Conservation (phyloP, 2,113 vertebrate species). For the Plecotus auritus region DNA sequence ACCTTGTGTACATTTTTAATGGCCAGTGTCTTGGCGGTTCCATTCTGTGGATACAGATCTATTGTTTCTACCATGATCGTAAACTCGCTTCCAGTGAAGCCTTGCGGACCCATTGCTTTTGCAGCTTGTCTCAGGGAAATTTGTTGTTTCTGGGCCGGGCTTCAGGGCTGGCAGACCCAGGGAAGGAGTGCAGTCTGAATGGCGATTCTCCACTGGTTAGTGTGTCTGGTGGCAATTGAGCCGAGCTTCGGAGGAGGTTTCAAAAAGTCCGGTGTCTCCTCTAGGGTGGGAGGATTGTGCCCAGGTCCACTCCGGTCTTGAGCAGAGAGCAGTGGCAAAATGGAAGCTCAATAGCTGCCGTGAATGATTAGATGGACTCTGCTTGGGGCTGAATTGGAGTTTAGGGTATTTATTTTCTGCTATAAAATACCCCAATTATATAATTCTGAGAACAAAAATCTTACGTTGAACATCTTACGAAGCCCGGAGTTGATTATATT, state of each 20-base stretch:
- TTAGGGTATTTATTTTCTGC: slow-evolving; percentile 24
- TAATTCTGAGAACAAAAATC: background rate
- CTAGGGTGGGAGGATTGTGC: background rate
- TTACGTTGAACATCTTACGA: slow-evolving; percentile 10
- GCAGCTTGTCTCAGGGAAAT: background rate
- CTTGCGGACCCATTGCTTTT: background rate
- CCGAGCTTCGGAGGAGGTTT: background rate
- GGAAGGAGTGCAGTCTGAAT: background rate
- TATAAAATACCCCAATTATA: background rate
- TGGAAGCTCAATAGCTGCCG: background rate
- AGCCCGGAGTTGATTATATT: background rate
- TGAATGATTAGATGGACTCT: background rate
- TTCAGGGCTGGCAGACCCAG: background rate
- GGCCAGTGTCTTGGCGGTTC: background rate
- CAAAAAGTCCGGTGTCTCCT: background rate
- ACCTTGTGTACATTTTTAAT: background rate
- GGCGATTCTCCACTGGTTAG: background rate
- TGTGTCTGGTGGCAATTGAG: background rate
- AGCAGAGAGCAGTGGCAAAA: background rate
- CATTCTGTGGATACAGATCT: background rate
- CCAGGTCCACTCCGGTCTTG: background rate
- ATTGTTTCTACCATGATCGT: background rate
- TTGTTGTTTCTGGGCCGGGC: background rate
- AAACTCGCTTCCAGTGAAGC: background rate
- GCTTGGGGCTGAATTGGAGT: background rate